Evolutionary conservation across 2,797 vertebrate genomes (phyloP), one percentile per base, ranked within the genome.

Genomic region (Catharus ustulatus): DNA sequence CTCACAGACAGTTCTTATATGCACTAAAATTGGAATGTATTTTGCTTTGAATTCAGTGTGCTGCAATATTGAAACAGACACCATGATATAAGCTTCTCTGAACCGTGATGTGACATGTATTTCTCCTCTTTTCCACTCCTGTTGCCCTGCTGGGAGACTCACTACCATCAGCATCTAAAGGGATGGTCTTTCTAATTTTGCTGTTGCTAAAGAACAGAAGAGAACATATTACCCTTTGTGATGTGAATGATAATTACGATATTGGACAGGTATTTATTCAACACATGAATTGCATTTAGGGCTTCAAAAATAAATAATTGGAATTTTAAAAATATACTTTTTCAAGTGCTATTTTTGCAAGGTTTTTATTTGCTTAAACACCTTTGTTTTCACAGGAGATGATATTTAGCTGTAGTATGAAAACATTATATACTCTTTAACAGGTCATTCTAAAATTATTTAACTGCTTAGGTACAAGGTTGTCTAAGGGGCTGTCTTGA

Each of bases 301-400:
- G 36, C 59, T 94, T 73, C 62, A 96, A 94, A 97, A 97, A 88
- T 71, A 97, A 97, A 93, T 94, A 51, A 61, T 32, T 92, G 85
- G 69, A 96, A 93, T 83, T 95, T 68, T 62, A 90, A 97, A 93
- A 92, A 92, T 75, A 94, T 3, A 75, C 38, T 80, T 93, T 87
- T 49, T 49, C 54, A 92, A 72, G 46, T 61, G 15, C 9, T 86
- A 24, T 68, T 80, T 91, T 93, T 96, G 84, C 78, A 89, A 49
- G 66, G 54, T 51, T 95, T 58, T 58, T 94, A 95, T 95, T 95
- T 95, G 68, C 64, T 80, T 92, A 88, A 63, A 94, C 88, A 93
- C 54, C n/a, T 95, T 87, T 94, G 76, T 93, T 91, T 94, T 92
- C 81, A 84, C 59, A 84, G 84, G 46, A 92, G 52, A 87, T 96